phyloP scores from a whole-genome alignment of 1,140 invertebrate species.

The Phortica variegata region DNA sequence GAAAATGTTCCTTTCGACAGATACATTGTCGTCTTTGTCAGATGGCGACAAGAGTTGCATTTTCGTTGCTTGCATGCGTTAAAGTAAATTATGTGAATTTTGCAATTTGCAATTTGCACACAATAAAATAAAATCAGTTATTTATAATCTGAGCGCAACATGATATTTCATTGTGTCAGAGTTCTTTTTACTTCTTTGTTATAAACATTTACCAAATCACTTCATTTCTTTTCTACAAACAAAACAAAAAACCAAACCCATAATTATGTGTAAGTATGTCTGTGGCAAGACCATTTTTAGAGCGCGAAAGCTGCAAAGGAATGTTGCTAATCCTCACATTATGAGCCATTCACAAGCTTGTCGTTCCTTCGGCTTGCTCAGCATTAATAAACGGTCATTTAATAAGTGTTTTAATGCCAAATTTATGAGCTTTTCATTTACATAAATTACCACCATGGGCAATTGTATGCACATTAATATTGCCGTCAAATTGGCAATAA shows the following conservation, averaged over 20 bases:
- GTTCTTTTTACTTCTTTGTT: too few relatives aligned
- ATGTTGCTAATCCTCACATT: background rate
- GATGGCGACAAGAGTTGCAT: background rate
- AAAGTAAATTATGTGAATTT: constrained; percentile 40
- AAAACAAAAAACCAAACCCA: constrained; percentile 14
- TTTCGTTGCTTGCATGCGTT: background rate
- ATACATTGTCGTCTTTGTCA: constrained; percentile 10
- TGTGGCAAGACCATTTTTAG: background rate
- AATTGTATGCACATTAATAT: constrained; percentile 52
- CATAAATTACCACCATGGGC: constrained; percentile 55
- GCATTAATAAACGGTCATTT: constrained; percentile 50
- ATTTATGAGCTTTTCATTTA: constrained; percentile 57
- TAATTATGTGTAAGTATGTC: background rate
- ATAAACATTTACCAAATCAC: too few relatives aligned
- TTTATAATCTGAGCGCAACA: background rate
- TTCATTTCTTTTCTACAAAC: background rate
- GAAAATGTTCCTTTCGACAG: constrained; percentile 8
- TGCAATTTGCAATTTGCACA: constrained; percentile 48
- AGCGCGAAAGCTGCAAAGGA: background rate
- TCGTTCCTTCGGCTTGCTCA: constrained; percentile 10
- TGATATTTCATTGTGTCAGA: too few relatives aligned
- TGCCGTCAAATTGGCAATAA: constrained; percentile 51
- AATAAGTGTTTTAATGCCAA: constrained; percentile 56
- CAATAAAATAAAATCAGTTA: constrained; percentile 3
- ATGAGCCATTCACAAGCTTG: background rate